A percentile compares a stretch with the other conserved stretches of the same genome.
phyloP scores from a whole-genome alignment of 2,797 vertebrate species.

The Columba guinea region DNA sequence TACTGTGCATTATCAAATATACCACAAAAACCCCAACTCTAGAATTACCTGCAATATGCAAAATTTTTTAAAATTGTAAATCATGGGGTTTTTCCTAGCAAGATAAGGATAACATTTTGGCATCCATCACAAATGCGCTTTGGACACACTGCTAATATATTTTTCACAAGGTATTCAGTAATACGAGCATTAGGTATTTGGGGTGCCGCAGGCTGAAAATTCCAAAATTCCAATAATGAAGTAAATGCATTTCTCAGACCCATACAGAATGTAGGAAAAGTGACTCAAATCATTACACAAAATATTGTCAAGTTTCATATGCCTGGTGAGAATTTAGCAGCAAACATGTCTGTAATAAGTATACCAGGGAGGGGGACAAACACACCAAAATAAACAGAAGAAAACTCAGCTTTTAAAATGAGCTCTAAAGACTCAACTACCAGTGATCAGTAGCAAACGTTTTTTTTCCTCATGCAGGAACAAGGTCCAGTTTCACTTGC shows the following conservation, averaged over 20 bases:
- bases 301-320: neutral
- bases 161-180: neutral
- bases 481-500: conserved; percentile 2
- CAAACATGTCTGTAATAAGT: neutral
- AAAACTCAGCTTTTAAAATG: neutral
- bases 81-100: neutral
- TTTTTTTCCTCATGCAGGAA: neutral
- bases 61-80: neutral
- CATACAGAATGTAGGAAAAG: neutral
- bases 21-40: neutral
- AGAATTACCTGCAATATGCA: neutral
- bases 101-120: neutral
- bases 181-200: neutral
- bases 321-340: neutral
- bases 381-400: neutral
- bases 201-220: neutral
- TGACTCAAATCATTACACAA: neutral
- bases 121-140: neutral
- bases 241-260: neutral
- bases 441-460: neutral
- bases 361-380: neutral
- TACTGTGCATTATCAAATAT: neutral
- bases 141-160: neutral
- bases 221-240: neutral
- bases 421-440: neutral